These are phyloP conservation scores for Ochropacha duplaris DNA, from an alignment of 2,888 invertebrate species.

Conservation along the genomic window DNA sequence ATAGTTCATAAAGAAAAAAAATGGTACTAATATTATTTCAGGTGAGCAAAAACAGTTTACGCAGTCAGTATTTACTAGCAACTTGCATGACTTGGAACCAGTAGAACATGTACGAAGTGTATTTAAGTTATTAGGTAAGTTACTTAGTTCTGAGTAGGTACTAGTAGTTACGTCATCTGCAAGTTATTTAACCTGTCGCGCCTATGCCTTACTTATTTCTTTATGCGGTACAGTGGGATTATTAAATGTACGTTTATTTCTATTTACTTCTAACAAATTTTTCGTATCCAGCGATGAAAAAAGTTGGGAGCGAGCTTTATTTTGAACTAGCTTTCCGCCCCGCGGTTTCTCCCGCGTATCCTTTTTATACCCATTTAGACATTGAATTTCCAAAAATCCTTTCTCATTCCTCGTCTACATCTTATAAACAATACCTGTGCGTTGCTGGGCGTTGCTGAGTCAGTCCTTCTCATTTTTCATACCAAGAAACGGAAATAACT, in stretches of 20 bases:
- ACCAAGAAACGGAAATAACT: no score
- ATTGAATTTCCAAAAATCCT: no score
- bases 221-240: background rate
- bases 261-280: no score
- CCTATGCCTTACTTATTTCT: slow-evolving; percentile 1
- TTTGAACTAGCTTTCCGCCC: no score
- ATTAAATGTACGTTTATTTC: background rate
- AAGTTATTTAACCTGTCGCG: slow-evolving; percentile 39
- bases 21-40: background rate
- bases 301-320: no score
- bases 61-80: background rate
- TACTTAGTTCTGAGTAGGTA: slow-evolving; percentile 10
- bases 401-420: no score
- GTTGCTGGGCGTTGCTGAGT: no score
- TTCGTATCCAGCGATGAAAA: no score
- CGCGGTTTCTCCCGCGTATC: no score
- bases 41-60: slow-evolving; percentile 1
- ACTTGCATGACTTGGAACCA: slow-evolving; percentile 9
- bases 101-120: slow-evolving; percentile 20
- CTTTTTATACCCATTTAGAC: no score
- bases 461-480: no score
- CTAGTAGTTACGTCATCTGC: slow-evolving; percentile 39
- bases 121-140: slow-evolving; percentile 38
- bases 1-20: background rate
- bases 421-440: no score